phyloP scores from a whole-genome alignment of 2,888 invertebrate species.

The Megalurothrips usitatus region DNA sequence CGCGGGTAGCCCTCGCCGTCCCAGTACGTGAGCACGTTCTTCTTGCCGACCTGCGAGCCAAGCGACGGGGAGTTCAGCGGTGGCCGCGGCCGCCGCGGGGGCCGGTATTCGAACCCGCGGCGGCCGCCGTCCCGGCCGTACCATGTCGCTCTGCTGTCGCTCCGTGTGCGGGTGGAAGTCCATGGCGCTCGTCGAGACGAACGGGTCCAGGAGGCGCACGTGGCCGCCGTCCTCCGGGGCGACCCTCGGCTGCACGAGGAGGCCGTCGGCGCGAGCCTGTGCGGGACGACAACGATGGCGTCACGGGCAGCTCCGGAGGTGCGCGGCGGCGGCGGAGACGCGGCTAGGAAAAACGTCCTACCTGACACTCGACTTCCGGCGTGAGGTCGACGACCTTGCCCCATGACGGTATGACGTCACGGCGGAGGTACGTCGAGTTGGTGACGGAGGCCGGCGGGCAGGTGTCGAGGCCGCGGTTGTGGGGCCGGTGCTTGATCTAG shows the following conservation, averaged over 20 bases:
- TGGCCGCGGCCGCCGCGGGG: too few relatives aligned
- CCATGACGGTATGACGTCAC: background rate
- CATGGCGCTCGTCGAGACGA: background rate
- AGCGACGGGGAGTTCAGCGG: background rate
- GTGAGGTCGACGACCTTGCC: conserved; percentile 12
- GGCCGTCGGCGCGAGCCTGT: background rate
- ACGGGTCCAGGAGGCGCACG: background rate
- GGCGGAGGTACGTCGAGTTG: background rate
- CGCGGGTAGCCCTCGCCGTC: conserved; percentile 9
- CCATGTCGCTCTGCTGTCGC: conserved; percentile 11
- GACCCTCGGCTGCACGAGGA: background rate
- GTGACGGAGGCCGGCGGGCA: background rate
- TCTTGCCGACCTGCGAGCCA: conserved; percentile 8
- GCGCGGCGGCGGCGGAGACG: too few relatives aligned
- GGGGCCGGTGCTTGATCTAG: conserved; percentile 14
- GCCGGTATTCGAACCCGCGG: too few relatives aligned
- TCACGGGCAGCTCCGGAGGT: too few relatives aligned
- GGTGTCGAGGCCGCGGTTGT: background rate
- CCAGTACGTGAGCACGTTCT: conserved; percentile 7
- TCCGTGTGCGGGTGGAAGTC: conserved; percentile 7
- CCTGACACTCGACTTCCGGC: conserved; percentile 14
- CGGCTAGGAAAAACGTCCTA: background rate
- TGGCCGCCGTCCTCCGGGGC: background rate
- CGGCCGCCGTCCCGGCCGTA: background rate
- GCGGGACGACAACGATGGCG: background rate